A percentile compares a stretch with the other conserved stretches of the same genome.
Evolutionary conservation across 1,140 invertebrate species (phyloP).

Genomic region (Solenopsis invicta): DNA sequence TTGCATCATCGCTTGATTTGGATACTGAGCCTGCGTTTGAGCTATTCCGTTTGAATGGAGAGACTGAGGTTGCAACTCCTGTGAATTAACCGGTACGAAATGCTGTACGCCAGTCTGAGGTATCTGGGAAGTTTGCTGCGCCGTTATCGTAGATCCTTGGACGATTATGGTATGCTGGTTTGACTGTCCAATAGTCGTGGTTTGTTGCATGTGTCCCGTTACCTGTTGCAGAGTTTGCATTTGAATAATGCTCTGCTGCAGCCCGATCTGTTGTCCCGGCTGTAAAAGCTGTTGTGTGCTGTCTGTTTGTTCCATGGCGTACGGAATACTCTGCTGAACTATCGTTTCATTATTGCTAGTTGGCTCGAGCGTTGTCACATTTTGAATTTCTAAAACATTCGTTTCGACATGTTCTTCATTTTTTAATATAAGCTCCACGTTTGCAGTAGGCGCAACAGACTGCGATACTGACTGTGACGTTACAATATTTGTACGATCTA

Average conservation of each 20-base stretch:
- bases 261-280: conserved; percentile 58
- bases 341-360: conserved; percentile 37
- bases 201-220: conserved; percentile 72
- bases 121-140: conserved; percentile 68
- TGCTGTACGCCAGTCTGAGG: conserved; percentile 68
- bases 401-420: conserved; percentile 59
- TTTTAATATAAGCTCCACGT: conserved; percentile 30
- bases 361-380: conserved; percentile 11
- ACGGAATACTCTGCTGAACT: conserved; percentile 62
- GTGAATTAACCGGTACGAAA: conserved; percentile 44
- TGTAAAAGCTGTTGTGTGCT: conserved; percentile 59
- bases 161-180: conserved; percentile 72
- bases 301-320: conserved; percentile 65
- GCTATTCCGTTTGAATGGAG: conserved; percentile 41
- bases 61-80: conserved; percentile 72
- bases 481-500: conserved; percentile 28
- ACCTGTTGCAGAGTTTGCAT: conserved; percentile 61
- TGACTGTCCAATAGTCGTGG: conserved; percentile 65
- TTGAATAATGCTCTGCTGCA: conserved; percentile 68
- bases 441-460: background rate
- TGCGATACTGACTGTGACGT: conserved; percentile 47
- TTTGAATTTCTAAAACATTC: conserved; percentile 61
- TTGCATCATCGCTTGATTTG: conserved; percentile 63
- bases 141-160: conserved; percentile 51
- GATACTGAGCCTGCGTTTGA: conserved; percentile 70